A percentile compares a stretch with the other conserved stretches of the same genome.
phyloP scores from a whole-genome alignment of 2,888 invertebrate species.

The Thymelicus lineola region DNA sequence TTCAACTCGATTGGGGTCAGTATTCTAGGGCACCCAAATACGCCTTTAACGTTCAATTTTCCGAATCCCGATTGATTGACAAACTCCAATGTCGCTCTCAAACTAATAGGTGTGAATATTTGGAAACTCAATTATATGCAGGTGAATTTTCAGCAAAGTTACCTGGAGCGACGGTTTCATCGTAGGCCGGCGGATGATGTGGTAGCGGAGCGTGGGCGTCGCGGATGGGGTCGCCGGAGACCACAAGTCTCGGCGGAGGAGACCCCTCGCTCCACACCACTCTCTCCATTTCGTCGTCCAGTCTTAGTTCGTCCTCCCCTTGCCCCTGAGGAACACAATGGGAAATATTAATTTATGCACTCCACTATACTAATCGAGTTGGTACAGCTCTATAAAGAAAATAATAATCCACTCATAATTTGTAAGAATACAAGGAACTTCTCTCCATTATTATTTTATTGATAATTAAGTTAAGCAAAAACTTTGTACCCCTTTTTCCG shows the following conservation, averaged over 20 bases:
- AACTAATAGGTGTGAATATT: no score
- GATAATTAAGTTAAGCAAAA: no score
- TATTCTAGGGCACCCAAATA: no score
- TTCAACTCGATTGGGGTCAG: no score
- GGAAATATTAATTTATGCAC: neutral
- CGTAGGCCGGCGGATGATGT: conserved; percentile 38
- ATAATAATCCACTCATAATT: no score
- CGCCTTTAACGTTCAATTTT: no score
- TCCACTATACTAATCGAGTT: neutral
- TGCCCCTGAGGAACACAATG: conserved; percentile 51
- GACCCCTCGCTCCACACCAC: conserved; percentile 90
- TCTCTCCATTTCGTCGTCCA: conserved; percentile 96
- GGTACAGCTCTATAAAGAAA: no score
- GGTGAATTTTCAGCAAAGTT: neutral
- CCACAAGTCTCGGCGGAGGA: conserved; percentile 81
- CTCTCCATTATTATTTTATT: no score
- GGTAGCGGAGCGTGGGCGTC: conserved; percentile 60
- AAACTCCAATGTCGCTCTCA: no score
- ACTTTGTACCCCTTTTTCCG: no score
- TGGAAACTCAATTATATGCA: neutral
- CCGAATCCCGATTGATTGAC: no score
- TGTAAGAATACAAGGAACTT: no score
- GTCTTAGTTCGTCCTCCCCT: conserved; percentile 86
- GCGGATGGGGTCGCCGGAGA: conserved; percentile 62
- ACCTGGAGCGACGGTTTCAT: conserved; percentile 13